Base-by-base conservation (phyloP, 1,140 invertebrate genomes). In the Aphidius gifuensis region DNA sequence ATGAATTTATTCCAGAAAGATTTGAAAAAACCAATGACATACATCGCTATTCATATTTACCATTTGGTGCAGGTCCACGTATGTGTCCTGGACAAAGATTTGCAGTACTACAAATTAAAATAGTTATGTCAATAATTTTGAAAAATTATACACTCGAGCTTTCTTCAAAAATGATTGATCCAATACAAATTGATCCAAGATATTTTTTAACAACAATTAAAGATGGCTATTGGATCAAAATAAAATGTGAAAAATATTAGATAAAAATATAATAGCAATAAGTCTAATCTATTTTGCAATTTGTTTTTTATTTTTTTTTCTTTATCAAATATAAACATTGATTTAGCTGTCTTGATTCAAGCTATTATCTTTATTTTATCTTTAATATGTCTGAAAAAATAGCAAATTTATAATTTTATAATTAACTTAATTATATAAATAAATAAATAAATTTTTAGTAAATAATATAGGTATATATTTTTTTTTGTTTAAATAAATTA, bases 1-100 rank as follows among this genome's bases (percentile, higher is more conserved):
- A 86, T 6, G 69, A 70, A 9, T 91, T 89, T 70, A 79, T 88
- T 71, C 89, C 89, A 0, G 85, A 89, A 9, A 76, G 88, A 64
- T 91, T 90, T 66, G 66, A 72, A 5, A 75, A 82, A 1, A 72
- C 77, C 21, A 67, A 71, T 5, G 75, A 82, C 1, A 62, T 62
- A 11, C 69, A 82, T 5, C 75, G 69, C 48, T 64, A 61, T 43
- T 49, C 77, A 68, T 87, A 80, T 66, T 64, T 88, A 23, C 85
- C 87, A 1, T 89, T 88, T 68, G 83, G 85, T 1, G 83, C 84
- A 44, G 85, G 85, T 2, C 78, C 81, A 0, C 73, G 85, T 49
- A 80, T 82, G 58, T 87, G 85, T 61, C 82, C 84, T 6, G 84
- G 84, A 50, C 80, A 78, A 66, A 69, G 80, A 43, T 76, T 83